Evolutionary conservation across 2,113 vertebrate species (phyloP).

Genomic region (Pongo pygmaeus): DNA sequence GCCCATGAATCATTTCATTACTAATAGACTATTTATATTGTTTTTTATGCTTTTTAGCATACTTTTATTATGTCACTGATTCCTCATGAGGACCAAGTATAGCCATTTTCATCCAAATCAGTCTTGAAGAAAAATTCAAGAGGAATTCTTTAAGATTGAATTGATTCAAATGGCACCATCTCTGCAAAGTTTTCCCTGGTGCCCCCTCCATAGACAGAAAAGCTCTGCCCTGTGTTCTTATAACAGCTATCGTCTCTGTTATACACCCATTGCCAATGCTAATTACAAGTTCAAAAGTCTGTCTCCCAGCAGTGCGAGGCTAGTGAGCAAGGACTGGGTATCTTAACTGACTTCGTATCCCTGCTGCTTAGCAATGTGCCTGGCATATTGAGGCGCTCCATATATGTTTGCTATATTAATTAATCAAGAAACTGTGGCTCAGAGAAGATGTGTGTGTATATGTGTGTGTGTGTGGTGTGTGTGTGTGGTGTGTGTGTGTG

Average conservation of each 20-base stretch:
- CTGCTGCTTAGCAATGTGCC: neutral
- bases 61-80: accelerated
- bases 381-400: neutral
- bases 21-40: neutral
- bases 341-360: neutral
- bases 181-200: neutral
- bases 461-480: neutral
- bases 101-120: neutral
- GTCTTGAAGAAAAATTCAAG: neutral
- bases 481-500: too few species aligned
- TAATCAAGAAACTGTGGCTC: neutral
- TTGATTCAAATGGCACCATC: neutral
- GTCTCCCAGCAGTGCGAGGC: accelerated
- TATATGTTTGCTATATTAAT: neutral
- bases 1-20: neutral
- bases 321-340: neutral
- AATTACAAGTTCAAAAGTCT: neutral
- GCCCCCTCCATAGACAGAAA: accelerated
- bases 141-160: too few species aligned
- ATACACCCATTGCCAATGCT: neutral
- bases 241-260: accelerated
- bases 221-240: neutral
- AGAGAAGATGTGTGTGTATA: neutral
- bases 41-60: neutral
- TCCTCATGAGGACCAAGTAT: neutral